Evolutionary conservation across 1,140 invertebrate genomes (phyloP).

Genomic region (Lordiphosa clarofinis): DNA sequence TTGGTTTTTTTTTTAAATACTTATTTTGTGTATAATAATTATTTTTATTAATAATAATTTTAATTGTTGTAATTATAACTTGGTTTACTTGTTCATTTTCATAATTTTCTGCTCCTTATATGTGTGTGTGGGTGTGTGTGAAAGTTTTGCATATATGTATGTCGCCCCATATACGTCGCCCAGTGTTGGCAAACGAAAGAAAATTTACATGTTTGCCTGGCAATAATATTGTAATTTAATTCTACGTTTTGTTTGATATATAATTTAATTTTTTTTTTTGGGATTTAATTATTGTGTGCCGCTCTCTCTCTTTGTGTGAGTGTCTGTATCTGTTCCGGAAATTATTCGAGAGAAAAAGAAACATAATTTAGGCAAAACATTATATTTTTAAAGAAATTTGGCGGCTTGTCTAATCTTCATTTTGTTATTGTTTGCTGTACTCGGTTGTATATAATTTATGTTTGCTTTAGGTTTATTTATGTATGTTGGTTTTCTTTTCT

Average conservation of each 20-base stretch:
- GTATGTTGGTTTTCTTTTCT: conserved; percentile 1
- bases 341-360: conserved; percentile 11
- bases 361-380: conserved; percentile 20
- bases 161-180: conserved; percentile 53
- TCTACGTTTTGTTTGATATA: conserved; percentile 38
- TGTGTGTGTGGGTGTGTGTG: conserved; percentile 17
- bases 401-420: conserved; percentile 6
- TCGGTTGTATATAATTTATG: conserved; percentile 20
- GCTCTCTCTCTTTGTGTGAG: conserved; percentile 7
- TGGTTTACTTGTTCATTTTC: conserved; percentile 52
- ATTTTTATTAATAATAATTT: conserved; percentile 71
- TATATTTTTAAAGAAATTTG: conserved; percentile 5
- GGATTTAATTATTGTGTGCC: conserved; percentile 35
- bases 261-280: conserved; percentile 22
- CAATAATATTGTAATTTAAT: conserved; percentile 51
- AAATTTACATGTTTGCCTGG: conserved; percentile 56
- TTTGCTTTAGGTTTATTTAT: conserved; percentile 20
- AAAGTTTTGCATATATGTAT: conserved; percentile 10
- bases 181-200: conserved; percentile 66
- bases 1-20: conserved; percentile 40
- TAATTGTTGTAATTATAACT: conserved; percentile 74
- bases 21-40: conserved; percentile 76
- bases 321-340: conserved; percentile 16
- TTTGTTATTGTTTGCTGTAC: background rate
- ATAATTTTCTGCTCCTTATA: conserved; percentile 27